These are phyloP conservation scores for Aradus depressus DNA, from an alignment of 2,888 invertebrate genomes.

Conservation along the genomic window DNA sequence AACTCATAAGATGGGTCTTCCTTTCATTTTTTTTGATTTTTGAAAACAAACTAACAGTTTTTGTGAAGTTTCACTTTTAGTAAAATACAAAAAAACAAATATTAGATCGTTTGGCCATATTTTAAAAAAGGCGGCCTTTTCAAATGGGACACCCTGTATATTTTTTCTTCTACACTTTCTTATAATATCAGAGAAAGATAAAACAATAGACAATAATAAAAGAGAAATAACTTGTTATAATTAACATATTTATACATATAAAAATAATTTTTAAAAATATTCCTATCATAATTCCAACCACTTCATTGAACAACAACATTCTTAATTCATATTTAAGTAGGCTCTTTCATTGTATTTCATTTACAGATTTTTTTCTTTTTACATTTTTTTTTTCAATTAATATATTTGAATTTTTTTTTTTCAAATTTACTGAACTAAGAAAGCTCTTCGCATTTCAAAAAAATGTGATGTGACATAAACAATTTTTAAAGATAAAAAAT, in stretches of 20 bases:
- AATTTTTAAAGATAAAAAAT: slow-evolving; percentile 20
- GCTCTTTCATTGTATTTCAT: slow-evolving; percentile 9
- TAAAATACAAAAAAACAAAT: too few species aligned
- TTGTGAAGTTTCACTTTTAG: too few species aligned
- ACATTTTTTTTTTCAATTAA: too few species aligned
- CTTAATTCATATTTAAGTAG: slow-evolving; percentile 19
- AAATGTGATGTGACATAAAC: slow-evolving; percentile 19
- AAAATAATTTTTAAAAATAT: slow-evolving; percentile 16
- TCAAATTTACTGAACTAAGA: slow-evolving; percentile 13
- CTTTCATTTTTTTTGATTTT: too few species aligned
- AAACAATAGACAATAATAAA: slow-evolving; percentile 6
- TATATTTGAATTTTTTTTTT: slow-evolving; percentile 2
- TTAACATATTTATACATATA: slow-evolving; percentile 16
- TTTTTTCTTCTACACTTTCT: slow-evolving; percentile 11
- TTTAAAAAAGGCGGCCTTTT: slow-evolving; percentile 4
- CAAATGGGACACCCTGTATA: slow-evolving; percentile 15
- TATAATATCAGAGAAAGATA: slow-evolving; percentile 6
- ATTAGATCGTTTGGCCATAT: too few species aligned
- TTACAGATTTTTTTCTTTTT: too few species aligned
- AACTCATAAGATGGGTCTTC: too few species aligned
- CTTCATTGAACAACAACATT: slow-evolving; percentile 9
- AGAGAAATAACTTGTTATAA: slow-evolving; percentile 14
- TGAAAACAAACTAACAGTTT: too few species aligned
- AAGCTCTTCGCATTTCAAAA: slow-evolving; percentile 18
- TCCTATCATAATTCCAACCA: slow-evolving; percentile 16